phyloP scores from a whole-genome alignment of 2,113 vertebrate genomes.

The Coryphaenoides rupestris region DNA sequence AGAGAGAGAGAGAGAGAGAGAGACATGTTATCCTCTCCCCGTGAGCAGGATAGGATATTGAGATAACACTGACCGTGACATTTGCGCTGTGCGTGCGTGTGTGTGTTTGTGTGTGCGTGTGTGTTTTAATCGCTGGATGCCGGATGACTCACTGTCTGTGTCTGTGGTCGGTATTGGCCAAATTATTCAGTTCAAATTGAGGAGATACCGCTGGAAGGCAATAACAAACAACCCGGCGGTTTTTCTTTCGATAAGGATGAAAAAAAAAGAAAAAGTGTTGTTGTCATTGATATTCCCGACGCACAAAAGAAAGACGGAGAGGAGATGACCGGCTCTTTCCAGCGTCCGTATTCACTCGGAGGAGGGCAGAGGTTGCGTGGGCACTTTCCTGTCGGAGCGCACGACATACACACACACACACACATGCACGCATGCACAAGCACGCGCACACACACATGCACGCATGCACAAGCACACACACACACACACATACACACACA shows the following conservation, averaged over 20 bases:
- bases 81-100: no score
- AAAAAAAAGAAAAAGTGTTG: slow-evolving; percentile 30
- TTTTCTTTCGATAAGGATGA: slow-evolving; percentile 4
- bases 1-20: no score
- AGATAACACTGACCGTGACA: no score
- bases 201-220: not conserved
- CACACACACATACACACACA: no score
- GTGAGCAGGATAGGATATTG: no score
- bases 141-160: not conserved
- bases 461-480: no score
- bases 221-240: not conserved
- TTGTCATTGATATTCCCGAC: slow-evolving; percentile 37
- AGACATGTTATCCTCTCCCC: no score
- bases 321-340: slow-evolving; percentile 65
- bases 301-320: slow-evolving; percentile 39
- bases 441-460: no score
- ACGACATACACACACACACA: not conserved
- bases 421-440: no score
- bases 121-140: not conserved
- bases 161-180: not conserved
- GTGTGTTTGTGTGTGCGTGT: no score
- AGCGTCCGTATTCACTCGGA: slow-evolving; percentile 27
- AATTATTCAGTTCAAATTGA: not conserved
- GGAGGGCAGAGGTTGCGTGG: slow-evolving; percentile 59
- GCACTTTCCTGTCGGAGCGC: slow-evolving; percentile 54